Conservation (phyloP, 2,113 vertebrate species). For the Brienomyrus longianalis region DNA sequence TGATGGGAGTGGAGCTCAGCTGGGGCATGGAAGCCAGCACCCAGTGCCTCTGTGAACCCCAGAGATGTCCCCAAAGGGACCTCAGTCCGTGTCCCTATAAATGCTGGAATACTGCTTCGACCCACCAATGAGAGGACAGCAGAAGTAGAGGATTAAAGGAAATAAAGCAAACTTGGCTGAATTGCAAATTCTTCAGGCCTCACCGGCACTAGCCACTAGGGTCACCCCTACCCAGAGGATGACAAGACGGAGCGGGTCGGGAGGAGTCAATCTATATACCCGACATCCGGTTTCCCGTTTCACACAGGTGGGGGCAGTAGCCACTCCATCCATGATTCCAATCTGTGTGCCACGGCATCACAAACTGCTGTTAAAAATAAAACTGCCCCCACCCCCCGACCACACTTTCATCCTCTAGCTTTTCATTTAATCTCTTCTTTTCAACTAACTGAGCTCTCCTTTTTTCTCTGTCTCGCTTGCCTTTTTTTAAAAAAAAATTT, state of each 20-base stretch:
- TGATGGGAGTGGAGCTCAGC: background rate
- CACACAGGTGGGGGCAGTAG: background rate
- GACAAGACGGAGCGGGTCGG: background rate
- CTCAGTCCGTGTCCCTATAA: conserved; percentile 32
- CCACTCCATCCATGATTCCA: background rate
- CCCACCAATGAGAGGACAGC: conserved; percentile 16
- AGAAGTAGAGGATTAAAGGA: background rate
- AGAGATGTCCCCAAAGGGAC: conserved; percentile 30
- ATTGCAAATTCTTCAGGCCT: conserved; percentile 66
- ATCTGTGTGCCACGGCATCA: background rate
- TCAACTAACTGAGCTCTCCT: background rate
- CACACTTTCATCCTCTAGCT: background rate
- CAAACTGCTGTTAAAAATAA: conserved; percentile 2
- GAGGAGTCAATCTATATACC: background rate
- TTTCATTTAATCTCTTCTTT: background rate
- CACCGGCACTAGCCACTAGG: conserved; percentile 57
- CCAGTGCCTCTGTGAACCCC: conserved; percentile 25
- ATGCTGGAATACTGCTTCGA: conserved; percentile 27
- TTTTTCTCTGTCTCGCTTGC: background rate
- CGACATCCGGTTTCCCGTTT: background rate
- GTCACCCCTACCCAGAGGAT: conserved; percentile 51
- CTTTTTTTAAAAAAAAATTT: too few relatives aligned
- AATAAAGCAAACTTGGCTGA: conserved; percentile 60
- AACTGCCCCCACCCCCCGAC: background rate
- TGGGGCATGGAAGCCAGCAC: conserved; percentile 17